Evolutionary conservation across 2,797 vertebrate genomes (phyloP), one percentile per base, ranked within the genome.

Genomic region (Botia almorhae): DNA sequence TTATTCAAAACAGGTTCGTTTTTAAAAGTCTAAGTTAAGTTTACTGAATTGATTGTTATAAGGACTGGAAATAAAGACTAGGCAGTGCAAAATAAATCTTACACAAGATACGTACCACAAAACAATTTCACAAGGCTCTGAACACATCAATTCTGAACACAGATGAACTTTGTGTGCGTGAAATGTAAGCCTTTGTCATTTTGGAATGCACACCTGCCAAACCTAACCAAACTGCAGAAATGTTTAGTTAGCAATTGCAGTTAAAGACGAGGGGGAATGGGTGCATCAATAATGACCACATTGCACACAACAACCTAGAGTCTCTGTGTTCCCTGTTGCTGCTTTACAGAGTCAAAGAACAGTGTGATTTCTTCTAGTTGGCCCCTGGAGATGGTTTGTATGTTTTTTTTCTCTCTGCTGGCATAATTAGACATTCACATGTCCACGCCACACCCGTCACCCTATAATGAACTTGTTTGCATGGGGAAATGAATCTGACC

Each of bases 381-480:
- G 87, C 85, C 93, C 92, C 89, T 89, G 82, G 91, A 91, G 93
- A 86, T 79, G 65, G 53, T 50, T 43, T 90, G 86, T 88, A 82
- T 78, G 80, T n/a, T n/a, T 65, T 90, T 84, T 90, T 82, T 84
- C 86, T 85, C 88, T 90, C 88, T 86, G 90, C 87, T 83, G 84
- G 87, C 89, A 85, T 94, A 94, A 94, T 92, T 89, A 93, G 82
- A 89, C 90, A 90, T 90, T 87, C 87, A 80, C 90, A 94, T 94
- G 93, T 90, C 84, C 83, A 82, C 85, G 86, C 89, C 90, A 91
- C 89, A 86, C 88, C 86, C 82, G 75, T 78, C 83, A 83, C 56
- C 86, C 76, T 83, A 86, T 95, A 95, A 95, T 94, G 85, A 78
- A 89, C 85, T 74, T 74, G 84, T 89, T 90, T 85, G 87, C 86